Conservation (phyloP, 2,113 vertebrate genomes). For the Pseudorhombus dupliciocellatus region DNA sequence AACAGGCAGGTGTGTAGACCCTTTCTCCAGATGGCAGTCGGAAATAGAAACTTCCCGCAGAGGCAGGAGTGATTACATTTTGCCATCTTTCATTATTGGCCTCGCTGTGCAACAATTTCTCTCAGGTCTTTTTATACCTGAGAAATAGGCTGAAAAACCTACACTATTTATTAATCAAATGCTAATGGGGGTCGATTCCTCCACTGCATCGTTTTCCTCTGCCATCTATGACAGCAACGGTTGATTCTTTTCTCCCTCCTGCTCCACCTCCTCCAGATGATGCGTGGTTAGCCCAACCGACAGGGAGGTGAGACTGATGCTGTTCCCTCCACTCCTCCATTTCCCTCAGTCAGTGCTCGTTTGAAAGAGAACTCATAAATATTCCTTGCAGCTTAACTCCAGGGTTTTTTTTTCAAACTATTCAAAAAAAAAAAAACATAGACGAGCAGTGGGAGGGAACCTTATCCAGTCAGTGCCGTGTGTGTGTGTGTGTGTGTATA, state of each 20-base stretch:
- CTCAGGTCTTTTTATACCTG: slow-evolving; percentile 6
- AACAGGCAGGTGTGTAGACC: slow-evolving; percentile 75
- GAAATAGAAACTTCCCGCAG: slow-evolving; percentile 73
- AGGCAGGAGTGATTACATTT: slow-evolving; percentile 59
- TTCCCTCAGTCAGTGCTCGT: slow-evolving; percentile 55
- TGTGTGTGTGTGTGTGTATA: slow-evolving; percentile 9
- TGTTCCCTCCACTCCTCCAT: slow-evolving; percentile 33
- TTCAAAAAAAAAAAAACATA: slow-evolving; percentile 23
- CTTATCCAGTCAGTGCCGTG: slow-evolving; percentile 16
- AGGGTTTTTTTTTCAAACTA: slow-evolving; percentile 61
- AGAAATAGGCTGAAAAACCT: slow-evolving; percentile 37
- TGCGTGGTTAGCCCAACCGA: slow-evolving; percentile 41
- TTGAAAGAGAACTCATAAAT: slow-evolving; percentile 64
- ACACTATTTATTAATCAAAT: slow-evolving; percentile 39
- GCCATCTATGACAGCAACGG: slow-evolving; percentile 12
- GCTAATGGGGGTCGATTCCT: slow-evolving; percentile 21
- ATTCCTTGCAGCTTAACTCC: slow-evolving; percentile 48
- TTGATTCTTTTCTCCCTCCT: slow-evolving; percentile 20
- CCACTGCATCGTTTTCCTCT: neutral
- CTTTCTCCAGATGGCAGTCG: slow-evolving; percentile 62
- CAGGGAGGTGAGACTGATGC: slow-evolving; percentile 34
- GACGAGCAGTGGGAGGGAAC: neutral
- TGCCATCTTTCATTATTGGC: slow-evolving; percentile 56
- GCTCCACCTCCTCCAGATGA: slow-evolving; percentile 30
- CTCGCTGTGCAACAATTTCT: slow-evolving; percentile 29